A percentile compares a stretch with the other conserved stretches of the same genome.
Conservation (phyloP, 1,140 invertebrate genomes). For the Nomia melanderi region DNA sequence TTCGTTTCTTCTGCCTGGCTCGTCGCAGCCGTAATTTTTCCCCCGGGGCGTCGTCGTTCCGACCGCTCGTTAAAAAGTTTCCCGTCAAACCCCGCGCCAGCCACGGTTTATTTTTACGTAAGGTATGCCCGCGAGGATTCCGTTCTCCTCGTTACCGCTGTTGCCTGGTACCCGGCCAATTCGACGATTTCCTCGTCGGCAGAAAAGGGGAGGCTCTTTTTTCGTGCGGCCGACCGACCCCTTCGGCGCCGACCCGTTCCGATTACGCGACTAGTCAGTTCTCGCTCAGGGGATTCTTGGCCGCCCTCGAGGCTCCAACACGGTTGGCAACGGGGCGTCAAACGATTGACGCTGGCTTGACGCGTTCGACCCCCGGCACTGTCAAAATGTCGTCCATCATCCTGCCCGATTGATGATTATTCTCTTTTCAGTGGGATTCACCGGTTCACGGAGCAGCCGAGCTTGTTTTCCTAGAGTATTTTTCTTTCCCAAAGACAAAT, state of each 20-base stretch:
- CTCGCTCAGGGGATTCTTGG: conserved; percentile 17
- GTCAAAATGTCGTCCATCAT: conserved; percentile 40
- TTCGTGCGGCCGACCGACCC: conserved; percentile 18
- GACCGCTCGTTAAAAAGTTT: conserved; percentile 45
- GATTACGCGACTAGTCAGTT: neutral
- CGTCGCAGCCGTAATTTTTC: conserved; percentile 14
- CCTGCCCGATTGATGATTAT: neutral
- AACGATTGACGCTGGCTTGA: conserved; percentile 15
- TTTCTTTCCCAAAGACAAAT: neutral
- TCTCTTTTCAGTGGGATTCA: neutral
- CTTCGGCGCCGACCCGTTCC: conserved; percentile 28
- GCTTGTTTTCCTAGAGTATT: neutral
- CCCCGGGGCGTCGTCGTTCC: conserved; percentile 19
- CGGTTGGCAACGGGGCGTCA: conserved; percentile 9
- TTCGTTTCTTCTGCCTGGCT: no score
- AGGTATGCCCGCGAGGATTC: conserved; percentile 53
- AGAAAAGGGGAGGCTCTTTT: conserved; percentile 11
- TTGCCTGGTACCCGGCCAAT: conserved; percentile 58
- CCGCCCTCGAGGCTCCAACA: neutral
- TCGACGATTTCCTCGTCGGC: conserved; percentile 38
- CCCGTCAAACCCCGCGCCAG: conserved; percentile 24
- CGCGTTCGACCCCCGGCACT: neutral
- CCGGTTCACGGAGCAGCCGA: neutral
- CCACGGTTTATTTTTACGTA: conserved; percentile 49
- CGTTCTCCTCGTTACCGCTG: conserved; percentile 43